Conservation (phyloP, 2,113 vertebrate genomes). For the Galemys pyrenaicus region DNA sequence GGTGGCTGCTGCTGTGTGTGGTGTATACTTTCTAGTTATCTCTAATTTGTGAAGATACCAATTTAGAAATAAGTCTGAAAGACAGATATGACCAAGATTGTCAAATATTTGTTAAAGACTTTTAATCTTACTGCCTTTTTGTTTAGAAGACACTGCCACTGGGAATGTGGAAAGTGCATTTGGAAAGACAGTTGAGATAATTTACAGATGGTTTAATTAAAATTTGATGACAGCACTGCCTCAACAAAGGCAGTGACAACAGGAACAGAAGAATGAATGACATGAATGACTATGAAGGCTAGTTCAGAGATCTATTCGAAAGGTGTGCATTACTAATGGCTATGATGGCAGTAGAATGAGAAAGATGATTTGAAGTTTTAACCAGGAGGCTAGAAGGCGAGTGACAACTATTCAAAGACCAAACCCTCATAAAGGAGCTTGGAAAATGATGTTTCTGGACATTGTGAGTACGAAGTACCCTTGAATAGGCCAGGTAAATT, state of each 20-base stretch:
- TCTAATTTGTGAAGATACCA: too few relatives aligned
- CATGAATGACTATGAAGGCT: not conserved
- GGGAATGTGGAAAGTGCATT: not conserved
- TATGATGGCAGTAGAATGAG: not conserved
- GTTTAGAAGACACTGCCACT: not conserved
- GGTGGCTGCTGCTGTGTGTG: too few relatives aligned
- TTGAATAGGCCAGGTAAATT: not conserved
- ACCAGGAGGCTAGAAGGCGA: not conserved
- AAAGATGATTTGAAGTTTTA: not conserved
- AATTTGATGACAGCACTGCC: not conserved
- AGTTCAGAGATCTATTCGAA: not conserved
- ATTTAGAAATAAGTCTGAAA: conserved; percentile 13
- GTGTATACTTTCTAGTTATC: too few relatives aligned
- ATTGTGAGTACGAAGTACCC: not conserved
- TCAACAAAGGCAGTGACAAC: not conserved
- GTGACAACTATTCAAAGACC: not conserved
- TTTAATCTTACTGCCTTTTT: not conserved
- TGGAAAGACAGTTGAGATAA: not conserved
- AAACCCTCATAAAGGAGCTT: not conserved
- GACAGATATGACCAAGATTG: not conserved
- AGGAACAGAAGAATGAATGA: not conserved
- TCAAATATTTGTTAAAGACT: not conserved
- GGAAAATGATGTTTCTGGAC: not conserved
- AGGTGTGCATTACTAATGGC: not conserved
- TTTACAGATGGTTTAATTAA: not conserved